Conservation (phyloP, 2,797 vertebrate species). For the Melanogrammus aeglefinus region DNA sequence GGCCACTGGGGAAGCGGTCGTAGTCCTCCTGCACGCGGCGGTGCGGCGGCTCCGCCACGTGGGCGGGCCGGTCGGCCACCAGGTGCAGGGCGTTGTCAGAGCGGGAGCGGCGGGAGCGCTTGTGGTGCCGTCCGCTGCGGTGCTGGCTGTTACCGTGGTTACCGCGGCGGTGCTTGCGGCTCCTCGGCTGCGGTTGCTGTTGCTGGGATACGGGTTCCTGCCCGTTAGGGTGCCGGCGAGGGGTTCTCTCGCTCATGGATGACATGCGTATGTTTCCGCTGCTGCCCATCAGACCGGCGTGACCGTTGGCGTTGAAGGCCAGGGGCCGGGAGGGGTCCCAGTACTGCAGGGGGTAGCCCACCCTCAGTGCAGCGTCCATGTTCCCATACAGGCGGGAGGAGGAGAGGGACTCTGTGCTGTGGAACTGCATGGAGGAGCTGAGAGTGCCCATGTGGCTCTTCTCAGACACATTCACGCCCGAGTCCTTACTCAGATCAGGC, state of each 20-base stretch:
- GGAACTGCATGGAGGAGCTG: slow-evolving; percentile 91
- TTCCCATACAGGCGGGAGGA: slow-evolving; percentile 89
- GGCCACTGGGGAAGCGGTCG: slow-evolving; percentile 81
- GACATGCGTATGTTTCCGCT: slow-evolving; percentile 76
- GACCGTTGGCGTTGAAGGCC: slow-evolving; percentile 81
- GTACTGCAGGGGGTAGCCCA: slow-evolving; percentile 83
- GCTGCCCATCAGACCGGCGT: slow-evolving; percentile 73
- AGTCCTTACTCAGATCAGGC: slow-evolving; percentile 98
- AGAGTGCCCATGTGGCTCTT: slow-evolving; percentile 97
- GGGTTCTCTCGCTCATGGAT: slow-evolving; percentile 86
- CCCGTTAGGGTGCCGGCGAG: slow-evolving; percentile 72
- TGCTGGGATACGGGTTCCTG: slow-evolving; percentile 73
- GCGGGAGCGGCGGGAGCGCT: slow-evolving; percentile 88
- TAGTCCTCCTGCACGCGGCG: slow-evolving; percentile 87
- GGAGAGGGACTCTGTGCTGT: slow-evolving; percentile 91
- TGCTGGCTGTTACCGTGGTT: slow-evolving; percentile 68
- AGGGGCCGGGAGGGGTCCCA: slow-evolving; percentile 86
- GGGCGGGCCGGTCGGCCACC: slow-evolving; percentile 82
- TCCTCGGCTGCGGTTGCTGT: slow-evolving; percentile 60
- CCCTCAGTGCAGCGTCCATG: slow-evolving; percentile 79
- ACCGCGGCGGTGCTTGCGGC: slow-evolving; percentile 68
- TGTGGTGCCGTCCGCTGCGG: slow-evolving; percentile 77
- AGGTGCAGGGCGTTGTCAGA: slow-evolving; percentile 96
- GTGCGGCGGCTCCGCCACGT: slow-evolving; percentile 81
- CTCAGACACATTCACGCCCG: slow-evolving; percentile 92